Percentiles rank a stretch among this genome's conserved stretches.
phyloP scores from a whole-genome alignment of 2,797 vertebrate genomes.

The Prionace glauca region DNA sequence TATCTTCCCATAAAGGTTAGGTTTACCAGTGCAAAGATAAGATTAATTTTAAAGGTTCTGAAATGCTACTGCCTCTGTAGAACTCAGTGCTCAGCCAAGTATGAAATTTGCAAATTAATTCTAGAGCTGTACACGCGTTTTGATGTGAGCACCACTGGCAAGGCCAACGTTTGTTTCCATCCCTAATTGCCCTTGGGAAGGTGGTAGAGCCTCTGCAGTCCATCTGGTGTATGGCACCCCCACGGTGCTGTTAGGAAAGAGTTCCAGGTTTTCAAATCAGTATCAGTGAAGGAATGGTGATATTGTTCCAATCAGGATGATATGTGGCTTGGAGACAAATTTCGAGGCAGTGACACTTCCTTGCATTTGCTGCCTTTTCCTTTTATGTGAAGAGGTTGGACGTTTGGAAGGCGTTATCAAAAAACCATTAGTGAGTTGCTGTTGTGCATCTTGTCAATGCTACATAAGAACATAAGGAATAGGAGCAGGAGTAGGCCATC shows the following conservation, averaged over 20 bases:
- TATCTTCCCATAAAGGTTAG: not conserved
- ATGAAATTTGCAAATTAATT: not conserved
- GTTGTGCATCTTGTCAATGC: not conserved
- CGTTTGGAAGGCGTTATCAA: not conserved
- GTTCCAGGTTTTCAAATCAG: not conserved
- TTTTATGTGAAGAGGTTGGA: not conserved
- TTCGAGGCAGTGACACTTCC: not conserved
- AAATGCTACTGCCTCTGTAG: not conserved
- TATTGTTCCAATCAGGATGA: not conserved
- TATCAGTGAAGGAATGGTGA: not conserved
- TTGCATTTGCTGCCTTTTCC: not conserved
- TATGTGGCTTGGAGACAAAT: not conserved
- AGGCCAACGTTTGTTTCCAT: not conserved
- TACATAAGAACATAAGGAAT: too few species aligned
- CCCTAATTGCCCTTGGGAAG: not conserved
- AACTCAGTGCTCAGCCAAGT: not conserved
- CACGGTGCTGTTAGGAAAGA: not conserved
- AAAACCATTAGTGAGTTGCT: not conserved
- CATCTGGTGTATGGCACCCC: too few species aligned
- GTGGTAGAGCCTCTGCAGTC: not conserved
- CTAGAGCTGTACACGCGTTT: not conserved
- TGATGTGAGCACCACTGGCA: not conserved
- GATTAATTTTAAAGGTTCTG: not conserved
- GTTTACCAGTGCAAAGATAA: not conserved
- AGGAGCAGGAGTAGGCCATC: too few species aligned